A percentile compares a stretch with the other conserved stretches of the same genome.
Evolutionary conservation across 1,140 invertebrate species (phyloP).

Genomic region (Drosophila obscura): DNA sequence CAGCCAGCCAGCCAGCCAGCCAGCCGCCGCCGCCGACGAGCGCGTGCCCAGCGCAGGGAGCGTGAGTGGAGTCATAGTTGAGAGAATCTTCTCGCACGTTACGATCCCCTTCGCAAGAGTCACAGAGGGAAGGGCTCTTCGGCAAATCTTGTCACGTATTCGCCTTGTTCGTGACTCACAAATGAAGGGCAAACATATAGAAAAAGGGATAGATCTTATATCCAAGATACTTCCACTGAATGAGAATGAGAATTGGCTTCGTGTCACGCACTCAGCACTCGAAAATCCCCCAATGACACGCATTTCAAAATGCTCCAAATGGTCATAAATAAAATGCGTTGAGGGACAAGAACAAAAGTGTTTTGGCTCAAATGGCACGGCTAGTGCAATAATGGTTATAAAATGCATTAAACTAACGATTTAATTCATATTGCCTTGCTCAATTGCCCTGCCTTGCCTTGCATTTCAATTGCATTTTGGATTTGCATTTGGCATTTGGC

Average conservation of each 20-base stretch:
- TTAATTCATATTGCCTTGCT: conserved; percentile 32
- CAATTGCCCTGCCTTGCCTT: background rate
- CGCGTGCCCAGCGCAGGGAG: conserved; percentile 36
- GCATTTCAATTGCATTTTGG: conserved; percentile 52
- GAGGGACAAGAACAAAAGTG: conserved; percentile 36
- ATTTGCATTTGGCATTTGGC: conserved; percentile 11
- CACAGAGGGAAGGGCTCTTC: no score
- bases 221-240: no score
- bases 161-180: no score
- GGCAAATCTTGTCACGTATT: no score
- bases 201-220: no score
- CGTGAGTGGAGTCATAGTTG: background rate
- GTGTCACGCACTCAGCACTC: background rate
- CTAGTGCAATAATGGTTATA: conserved; percentile 22
- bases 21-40: background rate
- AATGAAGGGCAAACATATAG: no score
- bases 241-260: background rate
- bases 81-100: no score
- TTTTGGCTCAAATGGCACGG: conserved; percentile 43
- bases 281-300: conserved; percentile 16
- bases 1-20: no score
- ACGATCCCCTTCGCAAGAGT: no score
- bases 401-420: conserved; percentile 44
- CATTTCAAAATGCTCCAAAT: background rate
- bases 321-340: conserved; percentile 30